A percentile compares a stretch with the other conserved stretches of the same genome.
phyloP scores from a whole-genome alignment of 2,888 invertebrate genomes.

The Dynastes tityus region DNA sequence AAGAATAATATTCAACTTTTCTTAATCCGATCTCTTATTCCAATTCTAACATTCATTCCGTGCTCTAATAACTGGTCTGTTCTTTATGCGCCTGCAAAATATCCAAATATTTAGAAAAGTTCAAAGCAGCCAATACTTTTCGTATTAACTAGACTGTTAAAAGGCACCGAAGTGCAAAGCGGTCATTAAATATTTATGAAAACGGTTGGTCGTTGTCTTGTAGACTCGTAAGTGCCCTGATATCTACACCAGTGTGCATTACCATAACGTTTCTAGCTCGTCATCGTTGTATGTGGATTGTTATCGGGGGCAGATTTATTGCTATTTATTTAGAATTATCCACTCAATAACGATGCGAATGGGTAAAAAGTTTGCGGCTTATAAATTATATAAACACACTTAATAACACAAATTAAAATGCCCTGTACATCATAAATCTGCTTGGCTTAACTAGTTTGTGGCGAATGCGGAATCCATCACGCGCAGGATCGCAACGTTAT shows the following conservation, averaged over 20 bases:
- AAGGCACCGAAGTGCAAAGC: not conserved
- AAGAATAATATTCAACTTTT: not conserved
- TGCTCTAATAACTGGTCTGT: not conserved
- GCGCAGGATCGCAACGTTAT: conserved; percentile 3
- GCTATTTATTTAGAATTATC: conserved; percentile 37
- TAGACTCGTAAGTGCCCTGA: not conserved
- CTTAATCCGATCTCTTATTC: not conserved
- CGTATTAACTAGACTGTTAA: conserved; percentile 14
- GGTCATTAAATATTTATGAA: conserved; percentile 8
- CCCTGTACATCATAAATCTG: conserved; percentile 35
- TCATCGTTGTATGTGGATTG: conserved; percentile 23
- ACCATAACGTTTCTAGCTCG: conserved; percentile 7
- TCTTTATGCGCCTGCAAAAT: not conserved
- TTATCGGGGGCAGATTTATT: conserved; percentile 35
- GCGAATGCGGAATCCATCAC: conserved; percentile 36
- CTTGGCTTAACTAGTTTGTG: conserved; percentile 9
- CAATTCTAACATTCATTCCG: conserved; percentile 1
- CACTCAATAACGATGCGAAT: conserved; percentile 5
- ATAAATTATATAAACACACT: conserved; percentile 46
- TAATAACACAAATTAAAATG: conserved; percentile 44
- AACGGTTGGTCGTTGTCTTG: not conserved
- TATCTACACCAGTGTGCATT: not conserved
- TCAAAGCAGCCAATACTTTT: not conserved
- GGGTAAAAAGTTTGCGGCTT: conserved; percentile 29
- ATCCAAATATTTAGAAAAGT: conserved; percentile 6